Evolutionary conservation across 2,113 vertebrate genomes (phyloP), one percentile per base, ranked within the genome.

Genomic region (Turdus rufiventris): DNA sequence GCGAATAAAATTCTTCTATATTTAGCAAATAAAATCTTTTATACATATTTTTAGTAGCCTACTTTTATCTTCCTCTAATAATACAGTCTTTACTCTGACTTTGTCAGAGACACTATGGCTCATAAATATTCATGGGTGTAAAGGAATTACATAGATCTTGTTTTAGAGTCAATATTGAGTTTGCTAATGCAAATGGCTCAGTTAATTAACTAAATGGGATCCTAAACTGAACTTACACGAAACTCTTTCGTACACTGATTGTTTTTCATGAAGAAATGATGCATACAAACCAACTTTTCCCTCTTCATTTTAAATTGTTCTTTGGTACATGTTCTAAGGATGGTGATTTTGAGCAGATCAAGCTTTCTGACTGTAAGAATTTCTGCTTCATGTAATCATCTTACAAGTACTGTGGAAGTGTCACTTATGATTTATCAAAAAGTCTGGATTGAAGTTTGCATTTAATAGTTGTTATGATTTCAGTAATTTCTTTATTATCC

Each of bases 131-230:
- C 85, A 97, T 94, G 1, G 10, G 71, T 95, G 91, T 71, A 94
- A 96, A 96, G 72, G 95, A 96, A 95, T 96, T 95, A 91, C 51
- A 6, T 87, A 91, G 93, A 82, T 95, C 95, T 96, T 96, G 84
- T 94, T 97, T 96, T 97, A 96, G 98, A 97, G 96, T 98, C 97
- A 97, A 97, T 97, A 96, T 97, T 98, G 96, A 97, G 87, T 92
- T 93, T 97, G 79, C 88, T 97, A 98, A 98, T 97, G 93, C 96
- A 97, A 98, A 97, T 96, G 83, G 79, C 88, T 97, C 82, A 95
- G 95, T 97, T 98, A 97, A 97, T 97, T 97, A 98, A 97, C 93
- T 97, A 97, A 97, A 97, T 96, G 94, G 79, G 81, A 93, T 93
- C 92, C 89, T 85, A 96, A 96, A 84, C 94, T 43, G 62, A 97